Evolutionary conservation across 1,140 invertebrate species (phyloP).

Genomic region (Akabosia matsudoensis): DNA sequence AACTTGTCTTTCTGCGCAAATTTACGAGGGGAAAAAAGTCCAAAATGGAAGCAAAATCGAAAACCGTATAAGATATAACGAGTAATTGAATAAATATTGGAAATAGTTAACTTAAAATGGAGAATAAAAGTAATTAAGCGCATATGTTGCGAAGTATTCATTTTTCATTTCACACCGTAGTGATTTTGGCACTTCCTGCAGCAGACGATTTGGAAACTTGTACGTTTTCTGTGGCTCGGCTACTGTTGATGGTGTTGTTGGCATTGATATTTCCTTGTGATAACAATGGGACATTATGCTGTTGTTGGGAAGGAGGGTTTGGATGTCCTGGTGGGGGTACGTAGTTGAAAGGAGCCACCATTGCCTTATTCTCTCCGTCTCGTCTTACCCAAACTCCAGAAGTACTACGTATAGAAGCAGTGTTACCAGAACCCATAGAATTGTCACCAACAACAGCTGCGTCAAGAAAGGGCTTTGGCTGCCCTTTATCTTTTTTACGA

Average conservation of each 20-base stretch:
- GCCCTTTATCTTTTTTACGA: constrained; percentile 26
- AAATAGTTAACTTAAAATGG: neutral
- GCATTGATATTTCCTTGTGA: neutral
- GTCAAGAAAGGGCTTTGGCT: neutral
- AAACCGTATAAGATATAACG: neutral
- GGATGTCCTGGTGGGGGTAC: constrained; percentile 15
- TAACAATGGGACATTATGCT: neutral
- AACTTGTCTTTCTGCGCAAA: too few species aligned
- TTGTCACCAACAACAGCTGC: neutral
- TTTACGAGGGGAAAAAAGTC: too few species aligned
- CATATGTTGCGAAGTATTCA: neutral
- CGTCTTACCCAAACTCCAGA: constrained; percentile 32
- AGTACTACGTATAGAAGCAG: neutral
- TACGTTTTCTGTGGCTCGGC: neutral
- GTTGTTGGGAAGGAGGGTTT: neutral
- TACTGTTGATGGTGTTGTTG: neutral
- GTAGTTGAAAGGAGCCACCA: constrained; percentile 39
- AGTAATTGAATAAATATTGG: neutral
- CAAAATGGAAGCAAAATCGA: too few species aligned
- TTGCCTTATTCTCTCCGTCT: constrained; percentile 38
- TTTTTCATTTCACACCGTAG: constrained; percentile 26
- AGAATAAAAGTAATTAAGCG: neutral
- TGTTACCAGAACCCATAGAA: neutral
- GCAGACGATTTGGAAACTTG: constrained; percentile 18
- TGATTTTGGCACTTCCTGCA: constrained; percentile 38